phyloP scores from a whole-genome alignment of 2,888 invertebrate species.

The Sarcophaga carnaria region DNA sequence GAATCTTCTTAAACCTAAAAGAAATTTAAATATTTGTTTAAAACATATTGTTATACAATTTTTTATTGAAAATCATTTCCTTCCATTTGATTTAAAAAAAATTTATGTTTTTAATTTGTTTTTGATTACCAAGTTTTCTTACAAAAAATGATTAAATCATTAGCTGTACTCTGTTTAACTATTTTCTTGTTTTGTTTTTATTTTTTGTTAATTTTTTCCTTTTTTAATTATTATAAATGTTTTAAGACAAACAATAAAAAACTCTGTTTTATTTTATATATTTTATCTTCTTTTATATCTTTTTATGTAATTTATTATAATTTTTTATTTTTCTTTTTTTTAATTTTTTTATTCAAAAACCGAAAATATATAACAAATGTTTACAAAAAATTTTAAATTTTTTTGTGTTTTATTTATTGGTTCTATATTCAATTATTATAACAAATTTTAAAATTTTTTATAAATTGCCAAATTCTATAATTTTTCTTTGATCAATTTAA shows the following conservation, averaged over 20 bases:
- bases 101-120: slow-evolving; percentile 38
- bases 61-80: slow-evolving; percentile 20
- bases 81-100: slow-evolving; percentile 42
- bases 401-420: slow-evolving; percentile 58
- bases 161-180: too few relatives aligned
- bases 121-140: background rate
- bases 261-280: too few relatives aligned
- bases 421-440: too few relatives aligned
- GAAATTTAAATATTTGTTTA: slow-evolving; percentile 6
- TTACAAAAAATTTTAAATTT: slow-evolving; percentile 50
- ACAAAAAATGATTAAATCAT: too few relatives aligned
- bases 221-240: slow-evolving; percentile 63
- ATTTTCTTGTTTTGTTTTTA: too few relatives aligned
- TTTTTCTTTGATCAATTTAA: too few relatives aligned
- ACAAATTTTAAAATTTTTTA: too few relatives aligned
- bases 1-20: slow-evolving; percentile 61
- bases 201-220: background rate
- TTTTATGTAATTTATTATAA: slow-evolving; percentile 51
- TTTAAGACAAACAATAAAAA: slow-evolving; percentile 38
- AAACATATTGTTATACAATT: slow-evolving; percentile 34
- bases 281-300: slow-evolving; percentile 24
- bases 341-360: slow-evolving; percentile 49
- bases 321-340: slow-evolving; percentile 27
- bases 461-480: too few relatives aligned
- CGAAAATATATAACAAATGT: slow-evolving; percentile 64